A percentile compares a stretch with the other conserved stretches of the same genome.
phyloP scores from a whole-genome alignment of 35 echinoderm and acorn worm genomes.

The Heliocidaris erythrogramma region DNA sequence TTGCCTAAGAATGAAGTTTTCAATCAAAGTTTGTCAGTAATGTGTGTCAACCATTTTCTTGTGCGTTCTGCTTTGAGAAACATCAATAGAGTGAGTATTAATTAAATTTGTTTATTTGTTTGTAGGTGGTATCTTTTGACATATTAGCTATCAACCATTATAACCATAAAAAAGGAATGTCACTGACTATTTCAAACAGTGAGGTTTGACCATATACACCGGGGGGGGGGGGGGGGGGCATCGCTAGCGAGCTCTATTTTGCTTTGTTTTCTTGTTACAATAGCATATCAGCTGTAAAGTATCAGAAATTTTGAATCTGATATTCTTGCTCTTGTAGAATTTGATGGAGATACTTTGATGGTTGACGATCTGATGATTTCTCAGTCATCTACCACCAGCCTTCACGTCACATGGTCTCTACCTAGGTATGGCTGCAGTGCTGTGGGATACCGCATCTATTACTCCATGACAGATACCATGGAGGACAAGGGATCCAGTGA shows the following conservation, averaged over 20 bases:
- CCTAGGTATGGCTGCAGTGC: neutral
- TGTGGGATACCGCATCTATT: slow-evolving; percentile 15
- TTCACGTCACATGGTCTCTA: neutral
- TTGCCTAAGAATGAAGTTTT: too few relatives aligned
- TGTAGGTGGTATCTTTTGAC: too few relatives aligned
- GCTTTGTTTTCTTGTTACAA: neutral
- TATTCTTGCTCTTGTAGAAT: neutral
- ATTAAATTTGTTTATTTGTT: too few relatives aligned
- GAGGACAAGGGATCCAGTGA: neutral
- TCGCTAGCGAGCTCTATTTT: neutral
- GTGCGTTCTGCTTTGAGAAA: too few relatives aligned
- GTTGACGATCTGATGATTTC: neutral
- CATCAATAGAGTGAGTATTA: too few relatives aligned
- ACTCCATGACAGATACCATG: neutral
- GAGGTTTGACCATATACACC: neutral
- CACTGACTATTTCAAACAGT: too few relatives aligned
- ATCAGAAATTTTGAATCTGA: too few relatives aligned
- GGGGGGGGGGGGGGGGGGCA: neutral
- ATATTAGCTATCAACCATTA: too few relatives aligned
- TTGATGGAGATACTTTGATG: neutral
- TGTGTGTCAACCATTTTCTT: too few relatives aligned
- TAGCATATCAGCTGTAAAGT: too few relatives aligned
- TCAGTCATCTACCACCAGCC: neutral
- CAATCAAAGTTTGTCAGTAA: too few relatives aligned
- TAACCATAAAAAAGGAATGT: too few relatives aligned